phyloP scores from a whole-genome alignment of 1,140 invertebrate genomes.

The Sinella curviseta region DNA sequence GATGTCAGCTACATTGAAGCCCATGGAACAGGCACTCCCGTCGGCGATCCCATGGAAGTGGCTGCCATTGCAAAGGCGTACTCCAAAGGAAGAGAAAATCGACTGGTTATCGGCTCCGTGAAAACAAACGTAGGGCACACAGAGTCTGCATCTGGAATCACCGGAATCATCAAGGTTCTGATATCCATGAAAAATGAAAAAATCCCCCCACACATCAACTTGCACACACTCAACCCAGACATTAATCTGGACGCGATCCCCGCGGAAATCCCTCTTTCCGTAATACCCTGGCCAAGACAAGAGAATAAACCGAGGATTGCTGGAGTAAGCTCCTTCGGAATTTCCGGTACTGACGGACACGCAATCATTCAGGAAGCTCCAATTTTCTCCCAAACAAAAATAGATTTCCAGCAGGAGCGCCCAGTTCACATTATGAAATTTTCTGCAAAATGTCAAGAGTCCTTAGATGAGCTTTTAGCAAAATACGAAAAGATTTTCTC shows the following conservation, averaged over 20 bases:
- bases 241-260: neutral
- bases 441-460: too few relatives aligned
- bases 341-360: constrained; percentile 40
- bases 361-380: constrained; percentile 36
- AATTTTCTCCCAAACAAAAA: too few relatives aligned
- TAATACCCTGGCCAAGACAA: neutral
- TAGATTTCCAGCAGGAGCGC: neutral
- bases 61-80: neutral
- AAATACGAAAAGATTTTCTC: neutral
- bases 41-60: neutral
- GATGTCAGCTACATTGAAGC: neutral
- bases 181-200: neutral
- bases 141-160: neutral
- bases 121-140: neutral
- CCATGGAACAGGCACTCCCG: neutral
- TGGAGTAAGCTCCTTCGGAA: constrained; percentile 39
- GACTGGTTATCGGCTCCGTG: neutral
- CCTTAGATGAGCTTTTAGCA: too few relatives aligned
- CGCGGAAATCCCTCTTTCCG: neutral
- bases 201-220: neutral
- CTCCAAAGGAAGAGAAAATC: neutral
- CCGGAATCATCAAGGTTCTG: neutral
- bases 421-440: constrained; percentile 23
- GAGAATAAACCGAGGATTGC: neutral
- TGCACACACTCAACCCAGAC: neutral